Conservation (phyloP, 2,797 vertebrate species). For the Sorex maritimensis region DNA sequence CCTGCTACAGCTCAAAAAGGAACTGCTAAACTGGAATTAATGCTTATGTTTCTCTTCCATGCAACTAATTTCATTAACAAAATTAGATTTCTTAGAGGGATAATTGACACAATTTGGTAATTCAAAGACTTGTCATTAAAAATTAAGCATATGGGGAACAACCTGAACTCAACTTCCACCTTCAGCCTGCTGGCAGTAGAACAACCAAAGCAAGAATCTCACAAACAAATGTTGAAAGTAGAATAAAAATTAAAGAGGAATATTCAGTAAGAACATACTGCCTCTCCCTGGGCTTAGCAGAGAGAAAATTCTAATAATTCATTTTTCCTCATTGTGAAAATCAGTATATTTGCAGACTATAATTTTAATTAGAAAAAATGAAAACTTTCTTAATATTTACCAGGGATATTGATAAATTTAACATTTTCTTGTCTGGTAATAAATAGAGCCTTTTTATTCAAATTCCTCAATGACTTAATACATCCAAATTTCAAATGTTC, state of each 20-base stretch:
- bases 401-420: neutral
- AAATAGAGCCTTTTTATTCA: neutral
- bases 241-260: neutral
- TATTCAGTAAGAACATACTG: neutral
- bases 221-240: neutral
- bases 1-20: slow-evolving; percentile 74
- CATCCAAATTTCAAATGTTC: neutral
- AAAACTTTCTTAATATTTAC: neutral
- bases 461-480: neutral
- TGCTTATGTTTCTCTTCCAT: slow-evolving; percentile 78
- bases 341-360: neutral
- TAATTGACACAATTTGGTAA: slow-evolving; percentile 85
- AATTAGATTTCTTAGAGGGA: slow-evolving; percentile 86
- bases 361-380: slow-evolving; percentile 36
- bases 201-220: neutral
- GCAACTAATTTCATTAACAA: slow-evolving; percentile 82
- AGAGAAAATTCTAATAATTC: neutral
- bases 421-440: neutral
- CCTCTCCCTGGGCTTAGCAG: neutral
- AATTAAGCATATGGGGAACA: slow-evolving; percentile 83
- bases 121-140: slow-evolving; percentile 85
- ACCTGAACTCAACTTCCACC: slow-evolving; percentile 61
- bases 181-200: neutral
- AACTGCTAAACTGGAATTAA: slow-evolving; percentile 75
- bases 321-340: neutral